Conservation (phyloP, 2,113 vertebrate species). For the Eulemur rufifrons region DNA sequence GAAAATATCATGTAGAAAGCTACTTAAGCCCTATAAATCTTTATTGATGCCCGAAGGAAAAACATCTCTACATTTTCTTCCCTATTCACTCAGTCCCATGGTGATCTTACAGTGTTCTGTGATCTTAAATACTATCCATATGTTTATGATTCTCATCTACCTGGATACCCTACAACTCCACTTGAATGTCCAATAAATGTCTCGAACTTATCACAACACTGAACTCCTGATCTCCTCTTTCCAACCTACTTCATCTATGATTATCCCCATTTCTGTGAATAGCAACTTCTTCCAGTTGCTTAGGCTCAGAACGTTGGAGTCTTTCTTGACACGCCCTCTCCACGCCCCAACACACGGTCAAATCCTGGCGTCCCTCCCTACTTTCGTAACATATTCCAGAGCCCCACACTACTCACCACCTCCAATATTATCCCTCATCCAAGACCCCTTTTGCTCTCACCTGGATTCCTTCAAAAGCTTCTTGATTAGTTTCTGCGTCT, state of each 20-base stretch:
- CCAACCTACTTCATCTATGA: neutral
- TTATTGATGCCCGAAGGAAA: neutral
- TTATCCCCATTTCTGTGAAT: neutral
- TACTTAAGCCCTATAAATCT: neutral
- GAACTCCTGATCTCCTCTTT: neutral
- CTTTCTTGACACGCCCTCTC: neutral
- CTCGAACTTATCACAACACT: neutral
- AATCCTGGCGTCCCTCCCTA: neutral
- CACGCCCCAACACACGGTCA: neutral
- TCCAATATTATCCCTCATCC: neutral
- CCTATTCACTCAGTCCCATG: neutral
- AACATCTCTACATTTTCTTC: neutral
- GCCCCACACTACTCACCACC: neutral
- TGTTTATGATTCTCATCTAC: neutral
- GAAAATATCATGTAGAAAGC: neutral
- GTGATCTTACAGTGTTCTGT: neutral
- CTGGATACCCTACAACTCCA: neutral
- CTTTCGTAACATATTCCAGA: neutral
- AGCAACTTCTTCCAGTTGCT: neutral
- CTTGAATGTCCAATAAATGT: neutral
- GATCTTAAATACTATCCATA: neutral
- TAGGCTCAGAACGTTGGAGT: neutral
- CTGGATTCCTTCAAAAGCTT: neutral
- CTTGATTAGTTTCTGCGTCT: neutral
- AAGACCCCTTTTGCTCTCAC: neutral